A percentile compares a stretch with the other conserved stretches of the same genome.
Evolutionary conservation across 1,140 invertebrate genomes (phyloP).

Genomic region (Zaprionus camerounensis): DNA sequence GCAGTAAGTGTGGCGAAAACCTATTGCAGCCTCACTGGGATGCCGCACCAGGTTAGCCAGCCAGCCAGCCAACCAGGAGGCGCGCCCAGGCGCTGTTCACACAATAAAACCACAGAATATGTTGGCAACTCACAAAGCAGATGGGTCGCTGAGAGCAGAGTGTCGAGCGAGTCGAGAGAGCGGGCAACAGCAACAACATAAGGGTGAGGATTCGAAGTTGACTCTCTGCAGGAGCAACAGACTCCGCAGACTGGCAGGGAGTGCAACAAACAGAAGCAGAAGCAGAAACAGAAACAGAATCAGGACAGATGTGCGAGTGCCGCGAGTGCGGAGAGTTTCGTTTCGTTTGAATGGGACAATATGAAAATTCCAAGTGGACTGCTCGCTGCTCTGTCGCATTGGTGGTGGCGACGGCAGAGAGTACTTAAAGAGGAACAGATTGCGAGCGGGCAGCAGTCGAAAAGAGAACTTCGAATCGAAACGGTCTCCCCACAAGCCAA

Average conservation of each 20-base stretch:
- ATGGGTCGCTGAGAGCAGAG: conserved; percentile 50
- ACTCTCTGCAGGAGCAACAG: conserved; percentile 49
- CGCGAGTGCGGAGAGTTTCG: conserved; percentile 66
- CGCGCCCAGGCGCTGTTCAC: conserved; percentile 39
- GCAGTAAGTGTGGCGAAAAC: conserved; percentile 4
- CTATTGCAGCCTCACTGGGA: conserved; percentile 14
- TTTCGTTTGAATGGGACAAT: conserved; percentile 81
- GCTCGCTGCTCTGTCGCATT: neutral
- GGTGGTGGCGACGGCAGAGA: conserved; percentile 58
- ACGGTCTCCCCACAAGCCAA: conserved; percentile 25
- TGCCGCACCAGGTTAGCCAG: conserved; percentile 12
- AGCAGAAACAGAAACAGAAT: conserved; percentile 72
- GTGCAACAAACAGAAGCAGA: conserved; percentile 31
- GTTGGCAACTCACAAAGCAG: conserved; percentile 82
- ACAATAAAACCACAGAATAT: conserved; percentile 84
- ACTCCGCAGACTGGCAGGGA: neutral
- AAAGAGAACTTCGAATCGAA: conserved; percentile 70
- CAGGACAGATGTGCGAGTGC: conserved; percentile 83
- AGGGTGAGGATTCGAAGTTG: conserved; percentile 62
- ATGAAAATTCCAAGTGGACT: conserved; percentile 78
- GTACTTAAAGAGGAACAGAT: conserved; percentile 84
- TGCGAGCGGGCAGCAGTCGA: conserved; percentile 78
- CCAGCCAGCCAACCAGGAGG: conserved; percentile 75
- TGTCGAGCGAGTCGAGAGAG: conserved; percentile 26
- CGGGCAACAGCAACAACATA: conserved; percentile 53